These are phyloP conservation scores for Falco naumanni DNA, from an alignment of 2,797 vertebrate genomes.

Conservation along the genomic window DNA sequence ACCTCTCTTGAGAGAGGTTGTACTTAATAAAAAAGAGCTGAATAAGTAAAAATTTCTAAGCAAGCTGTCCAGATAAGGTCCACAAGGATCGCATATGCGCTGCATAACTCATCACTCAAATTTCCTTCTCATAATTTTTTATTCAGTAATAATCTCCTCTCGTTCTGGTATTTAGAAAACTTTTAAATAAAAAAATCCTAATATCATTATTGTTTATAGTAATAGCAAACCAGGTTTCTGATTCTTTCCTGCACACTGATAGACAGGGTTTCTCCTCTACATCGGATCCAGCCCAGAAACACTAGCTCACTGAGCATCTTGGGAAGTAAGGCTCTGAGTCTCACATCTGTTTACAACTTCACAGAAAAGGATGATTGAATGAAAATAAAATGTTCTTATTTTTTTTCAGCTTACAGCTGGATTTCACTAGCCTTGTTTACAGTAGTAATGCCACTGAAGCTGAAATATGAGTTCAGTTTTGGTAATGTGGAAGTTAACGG, in stretches of 20 bases:
- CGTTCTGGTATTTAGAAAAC: not conserved
- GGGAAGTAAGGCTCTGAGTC: not conserved
- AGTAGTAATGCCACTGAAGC: not conserved
- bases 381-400: not conserved
- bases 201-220: not conserved
- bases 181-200: not conserved
- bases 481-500: not conserved
- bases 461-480: not conserved
- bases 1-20: not conserved
- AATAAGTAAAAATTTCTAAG: not conserved
- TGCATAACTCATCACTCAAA: not conserved
- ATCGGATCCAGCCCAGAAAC: not conserved
- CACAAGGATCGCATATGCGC: not conserved
- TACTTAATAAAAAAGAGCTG: not conserved
- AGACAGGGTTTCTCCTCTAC: not conserved
- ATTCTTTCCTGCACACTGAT: not conserved
- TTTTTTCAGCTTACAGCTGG: not conserved
- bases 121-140: not conserved
- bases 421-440: not conserved
- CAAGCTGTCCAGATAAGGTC: not conserved
- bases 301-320: not conserved
- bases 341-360: not conserved
- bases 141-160: fast-evolving
- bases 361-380: not conserved
- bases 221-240: not conserved